phyloP scores from a whole-genome alignment of 2,113 vertebrate genomes.

The Cephalopterus ornatus region DNA sequence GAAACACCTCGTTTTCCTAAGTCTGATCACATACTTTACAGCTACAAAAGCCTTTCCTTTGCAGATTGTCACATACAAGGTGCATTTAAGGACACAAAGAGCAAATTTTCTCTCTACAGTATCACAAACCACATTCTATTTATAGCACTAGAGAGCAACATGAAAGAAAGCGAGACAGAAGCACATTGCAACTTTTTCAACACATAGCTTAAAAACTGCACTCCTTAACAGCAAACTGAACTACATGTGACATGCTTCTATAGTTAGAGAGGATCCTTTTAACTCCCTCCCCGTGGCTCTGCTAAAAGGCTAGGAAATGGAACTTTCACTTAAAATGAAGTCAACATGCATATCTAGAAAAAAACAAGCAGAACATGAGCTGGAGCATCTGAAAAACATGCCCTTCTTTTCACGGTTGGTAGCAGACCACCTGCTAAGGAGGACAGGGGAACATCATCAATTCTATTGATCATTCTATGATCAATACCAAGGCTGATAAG shows the following conservation, averaged over 20 bases:
- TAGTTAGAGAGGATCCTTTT: neutral
- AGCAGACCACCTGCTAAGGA: neutral
- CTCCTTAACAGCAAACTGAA: neutral
- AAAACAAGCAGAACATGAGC: neutral
- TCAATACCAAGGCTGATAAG: neutral
- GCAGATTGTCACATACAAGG: neutral
- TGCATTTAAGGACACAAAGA: neutral
- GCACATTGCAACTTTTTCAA: neutral
- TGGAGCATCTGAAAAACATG: neutral
- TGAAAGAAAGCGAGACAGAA: neutral
- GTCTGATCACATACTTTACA: neutral
- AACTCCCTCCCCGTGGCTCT: neutral
- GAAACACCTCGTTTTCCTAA: neutral
- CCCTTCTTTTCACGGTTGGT: neutral
- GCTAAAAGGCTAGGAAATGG: neutral
- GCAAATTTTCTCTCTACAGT: neutral
- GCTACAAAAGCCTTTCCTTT: neutral
- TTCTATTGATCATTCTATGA: fast-evolving
- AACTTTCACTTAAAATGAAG: neutral
- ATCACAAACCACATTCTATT: neutral
- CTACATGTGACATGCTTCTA: neutral
- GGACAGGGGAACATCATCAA: neutral
- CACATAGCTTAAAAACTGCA: neutral
- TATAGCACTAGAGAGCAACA: neutral
- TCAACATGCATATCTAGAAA: neutral